phyloP scores from a whole-genome alignment of 2,888 invertebrate species.

The Prenolepis imparis region DNA sequence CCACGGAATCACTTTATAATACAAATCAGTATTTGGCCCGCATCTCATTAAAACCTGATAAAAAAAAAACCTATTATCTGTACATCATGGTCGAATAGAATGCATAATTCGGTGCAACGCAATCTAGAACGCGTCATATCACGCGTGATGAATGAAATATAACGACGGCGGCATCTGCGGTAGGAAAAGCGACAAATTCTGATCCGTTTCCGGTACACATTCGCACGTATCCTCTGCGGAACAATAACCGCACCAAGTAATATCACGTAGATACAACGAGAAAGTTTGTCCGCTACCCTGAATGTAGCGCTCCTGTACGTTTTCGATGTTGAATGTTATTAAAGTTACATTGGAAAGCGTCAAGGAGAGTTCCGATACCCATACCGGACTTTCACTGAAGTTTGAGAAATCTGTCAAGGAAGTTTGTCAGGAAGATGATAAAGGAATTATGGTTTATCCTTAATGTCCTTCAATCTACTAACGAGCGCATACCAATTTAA shows the following conservation, averaged over 20 bases:
- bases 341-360: slow-evolving; percentile 15
- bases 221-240: not conserved
- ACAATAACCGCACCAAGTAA: slow-evolving; percentile 28
- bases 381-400: not conserved
- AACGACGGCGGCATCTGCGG: slow-evolving; percentile 21
- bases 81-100: not conserved
- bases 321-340: slow-evolving; percentile 24
- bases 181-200: slow-evolving; percentile 36
- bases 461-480: not conserved
- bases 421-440: not conserved
- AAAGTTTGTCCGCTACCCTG: slow-evolving; percentile 33
- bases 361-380: not conserved
- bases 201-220: slow-evolving; percentile 22
- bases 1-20: not conserved
- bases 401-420: not conserved
- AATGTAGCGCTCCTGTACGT: not conserved
- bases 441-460: not conserved
- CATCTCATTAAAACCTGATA: not conserved
- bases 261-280: not conserved
- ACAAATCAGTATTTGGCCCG: slow-evolving; percentile 20
- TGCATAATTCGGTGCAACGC: not conserved
- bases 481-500: not conserved
- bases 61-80: not conserved
- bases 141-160: not conserved
- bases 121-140: slow-evolving; percentile 19